Conservation (phyloP, 2,888 invertebrate species). For the Leistus spinibarbis region DNA sequence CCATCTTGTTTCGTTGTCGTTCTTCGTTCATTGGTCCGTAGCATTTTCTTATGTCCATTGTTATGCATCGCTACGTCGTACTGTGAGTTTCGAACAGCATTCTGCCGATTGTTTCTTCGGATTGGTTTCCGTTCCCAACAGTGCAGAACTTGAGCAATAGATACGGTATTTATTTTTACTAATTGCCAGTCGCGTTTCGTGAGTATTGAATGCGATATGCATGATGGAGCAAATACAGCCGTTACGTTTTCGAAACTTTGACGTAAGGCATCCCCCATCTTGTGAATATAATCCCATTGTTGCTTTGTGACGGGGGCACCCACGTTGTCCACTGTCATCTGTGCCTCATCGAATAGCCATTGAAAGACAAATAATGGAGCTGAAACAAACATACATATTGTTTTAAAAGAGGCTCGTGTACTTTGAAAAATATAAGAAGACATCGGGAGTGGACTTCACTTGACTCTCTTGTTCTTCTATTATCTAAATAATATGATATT, state of each 20-base stretch:
- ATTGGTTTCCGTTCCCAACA: slow-evolving; percentile 80
- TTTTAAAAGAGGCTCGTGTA: too few species aligned
- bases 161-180: slow-evolving; percentile 78
- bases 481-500: too few species aligned
- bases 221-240: slow-evolving; percentile 91
- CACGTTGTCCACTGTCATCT: slow-evolving; percentile 91
- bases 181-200: slow-evolving; percentile 87
- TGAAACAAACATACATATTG: too few species aligned
- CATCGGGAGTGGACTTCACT: too few species aligned
- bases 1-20: slow-evolving; percentile 43
- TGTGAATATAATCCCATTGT: slow-evolving; percentile 93
- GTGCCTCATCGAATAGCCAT: slow-evolving; percentile 94
- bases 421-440: too few species aligned
- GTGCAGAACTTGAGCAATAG: slow-evolving; percentile 80
- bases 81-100: slow-evolving; percentile 12
- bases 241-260: slow-evolving; percentile 83
- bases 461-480: too few species aligned
- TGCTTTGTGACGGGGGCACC: slow-evolving; percentile 86
- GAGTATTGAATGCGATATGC: slow-evolving; percentile 89
- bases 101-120: slow-evolving; percentile 48
- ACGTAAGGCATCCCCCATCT: slow-evolving; percentile 84
- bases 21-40: slow-evolving; percentile 44
- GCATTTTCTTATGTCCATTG: slow-evolving; percentile 46
- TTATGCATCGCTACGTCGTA: slow-evolving; percentile 43
- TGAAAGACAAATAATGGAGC: slow-evolving; percentile 93